Evolutionary conservation across 1,140 invertebrate species (phyloP).

Genomic region (Drosophila orena): DNA sequence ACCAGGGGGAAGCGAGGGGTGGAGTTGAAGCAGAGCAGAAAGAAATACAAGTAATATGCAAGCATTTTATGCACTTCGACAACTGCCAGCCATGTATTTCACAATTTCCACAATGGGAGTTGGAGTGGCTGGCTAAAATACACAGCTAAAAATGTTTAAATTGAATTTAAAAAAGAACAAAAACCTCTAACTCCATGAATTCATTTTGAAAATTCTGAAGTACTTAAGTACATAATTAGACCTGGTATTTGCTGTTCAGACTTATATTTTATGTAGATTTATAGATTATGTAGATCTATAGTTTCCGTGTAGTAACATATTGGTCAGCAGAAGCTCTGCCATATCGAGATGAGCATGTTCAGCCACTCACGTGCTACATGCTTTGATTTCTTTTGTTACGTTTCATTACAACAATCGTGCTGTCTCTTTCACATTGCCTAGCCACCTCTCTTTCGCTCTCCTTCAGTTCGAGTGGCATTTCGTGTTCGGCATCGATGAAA

Average conservation of each 20-base stretch:
- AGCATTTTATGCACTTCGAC: slow-evolving; percentile 68
- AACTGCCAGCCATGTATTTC: slow-evolving; percentile 51
- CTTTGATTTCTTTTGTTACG: slow-evolving; percentile 81
- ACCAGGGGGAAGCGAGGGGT: slow-evolving; percentile 11
- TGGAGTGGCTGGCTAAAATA: not conserved
- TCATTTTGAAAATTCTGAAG: no score
- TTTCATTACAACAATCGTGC: slow-evolving; percentile 79
- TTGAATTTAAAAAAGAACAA: no score
- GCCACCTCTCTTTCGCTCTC: slow-evolving; percentile 2
- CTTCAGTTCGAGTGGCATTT: slow-evolving; percentile 17
- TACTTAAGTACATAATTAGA: no score
- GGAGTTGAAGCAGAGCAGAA: slow-evolving; percentile 19
- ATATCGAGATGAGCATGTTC: slow-evolving; percentile 71
- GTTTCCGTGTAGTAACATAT: slow-evolving; percentile 16
- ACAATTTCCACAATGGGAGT: slow-evolving; percentile 54
- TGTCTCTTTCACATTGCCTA: slow-evolving; percentile 17
- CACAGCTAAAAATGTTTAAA: no score
- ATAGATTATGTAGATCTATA: no score
- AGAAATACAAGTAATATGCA: slow-evolving; percentile 71
- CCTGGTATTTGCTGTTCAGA: not conserved
- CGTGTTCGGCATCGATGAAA: slow-evolving; percentile 29
- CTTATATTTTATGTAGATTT: not conserved
- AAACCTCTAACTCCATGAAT: no score
- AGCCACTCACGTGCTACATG: slow-evolving; percentile 75
- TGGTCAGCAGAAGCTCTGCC: slow-evolving; percentile 15